phyloP scores from a whole-genome alignment of 2,888 invertebrate species.

The Ecdyonurus torrentis region DNA sequence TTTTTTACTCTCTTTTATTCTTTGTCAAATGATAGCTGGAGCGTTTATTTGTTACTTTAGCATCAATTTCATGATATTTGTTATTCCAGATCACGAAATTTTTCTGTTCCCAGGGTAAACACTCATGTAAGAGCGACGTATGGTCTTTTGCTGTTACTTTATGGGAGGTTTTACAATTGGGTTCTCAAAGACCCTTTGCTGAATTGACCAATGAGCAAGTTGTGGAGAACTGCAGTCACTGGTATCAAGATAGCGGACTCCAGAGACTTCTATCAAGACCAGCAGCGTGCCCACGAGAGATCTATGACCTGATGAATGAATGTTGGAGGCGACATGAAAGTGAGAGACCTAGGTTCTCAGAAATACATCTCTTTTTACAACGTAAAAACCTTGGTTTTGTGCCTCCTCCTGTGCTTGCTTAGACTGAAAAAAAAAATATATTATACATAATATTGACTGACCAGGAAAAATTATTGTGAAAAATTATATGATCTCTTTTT shows the following conservation, averaged over 20 bases:
- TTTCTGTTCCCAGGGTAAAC: conserved; percentile 53
- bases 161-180: conserved; percentile 75
- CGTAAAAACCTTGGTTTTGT: conserved; percentile 49
- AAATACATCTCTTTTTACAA: conserved; percentile 70
- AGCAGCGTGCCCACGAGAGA: conserved; percentile 63
- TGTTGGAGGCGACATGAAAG: conserved; percentile 74
- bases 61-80: no score
- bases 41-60: no score
- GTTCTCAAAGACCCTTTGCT: conserved; percentile 62
- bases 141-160: conserved; percentile 84
- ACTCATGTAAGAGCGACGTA: conserved; percentile 73
- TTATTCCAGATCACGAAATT: no score
- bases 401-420: conserved; percentile 20
- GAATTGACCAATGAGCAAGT: conserved; percentile 73
- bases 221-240: conserved; percentile 52
- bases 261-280: conserved; percentile 45
- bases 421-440: not conserved
- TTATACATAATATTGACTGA: not conserved
- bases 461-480: no score
- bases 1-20: no score
- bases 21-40: no score
- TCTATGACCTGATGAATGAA: conserved; percentile 81
- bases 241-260: conserved; percentile 38
- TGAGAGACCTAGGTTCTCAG: conserved; percentile 70
- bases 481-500: no score